Conservation (phyloP, 2,113 vertebrate species). For the Mastomys coucha region DNA sequence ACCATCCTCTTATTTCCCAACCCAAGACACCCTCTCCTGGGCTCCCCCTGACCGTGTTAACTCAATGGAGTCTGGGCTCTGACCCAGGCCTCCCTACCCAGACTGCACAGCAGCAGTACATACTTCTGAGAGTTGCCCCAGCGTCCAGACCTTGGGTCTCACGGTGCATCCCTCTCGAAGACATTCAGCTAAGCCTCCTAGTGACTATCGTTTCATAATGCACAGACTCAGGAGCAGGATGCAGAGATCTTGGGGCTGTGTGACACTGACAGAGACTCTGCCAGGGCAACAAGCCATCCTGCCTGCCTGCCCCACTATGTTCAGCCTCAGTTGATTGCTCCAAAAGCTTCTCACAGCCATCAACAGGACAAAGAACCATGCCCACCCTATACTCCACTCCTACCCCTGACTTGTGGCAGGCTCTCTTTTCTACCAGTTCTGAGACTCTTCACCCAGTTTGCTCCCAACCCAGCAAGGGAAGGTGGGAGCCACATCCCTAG, state of each 20-base stretch:
- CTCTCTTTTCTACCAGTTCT: background rate
- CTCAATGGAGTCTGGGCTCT: background rate
- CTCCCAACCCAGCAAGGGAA: background rate
- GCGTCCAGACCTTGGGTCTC: background rate
- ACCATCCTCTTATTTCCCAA: background rate
- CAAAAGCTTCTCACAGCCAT: fast-evolving
- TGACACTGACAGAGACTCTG: background rate
- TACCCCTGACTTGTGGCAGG: background rate
- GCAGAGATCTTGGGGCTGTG: background rate
- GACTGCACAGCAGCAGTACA: fast-evolving
- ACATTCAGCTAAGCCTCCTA: background rate
- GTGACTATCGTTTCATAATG: fast-evolving
- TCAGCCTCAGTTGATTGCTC: background rate
- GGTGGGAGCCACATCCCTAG: background rate
- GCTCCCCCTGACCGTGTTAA: background rate
- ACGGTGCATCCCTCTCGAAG: background rate
- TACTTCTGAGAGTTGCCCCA: fast-evolving
- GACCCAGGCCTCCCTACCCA: background rate
- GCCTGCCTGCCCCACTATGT: fast-evolving
- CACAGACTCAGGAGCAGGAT: background rate
- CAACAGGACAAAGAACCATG: too few relatives aligned
- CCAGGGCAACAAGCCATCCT: fast-evolving
- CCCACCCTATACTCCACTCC: background rate
- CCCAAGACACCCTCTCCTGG: background rate
- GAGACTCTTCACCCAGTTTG: background rate